Conservation (phyloP, 2,797 vertebrate species). For the Odontamblyopus lacepedii region DNA sequence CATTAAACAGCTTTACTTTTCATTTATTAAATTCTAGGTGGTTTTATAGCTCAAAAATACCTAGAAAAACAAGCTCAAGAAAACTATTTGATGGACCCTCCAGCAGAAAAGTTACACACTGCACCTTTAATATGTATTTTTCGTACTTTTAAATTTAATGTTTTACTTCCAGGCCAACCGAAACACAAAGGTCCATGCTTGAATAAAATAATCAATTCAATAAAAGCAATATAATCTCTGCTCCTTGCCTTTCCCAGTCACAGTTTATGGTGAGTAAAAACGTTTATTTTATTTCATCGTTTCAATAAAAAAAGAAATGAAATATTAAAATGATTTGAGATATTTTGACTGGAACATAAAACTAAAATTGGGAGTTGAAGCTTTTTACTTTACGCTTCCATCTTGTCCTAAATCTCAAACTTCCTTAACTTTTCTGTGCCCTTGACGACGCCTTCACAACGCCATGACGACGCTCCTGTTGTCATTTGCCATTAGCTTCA, state of each 20-base stretch:
- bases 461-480: slow-evolving; percentile 51
- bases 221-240: no score
- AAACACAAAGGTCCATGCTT: no score
- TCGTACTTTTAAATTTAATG: no score
- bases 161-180: no score
- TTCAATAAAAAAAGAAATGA: not conserved
- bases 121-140: no score
- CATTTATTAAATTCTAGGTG: no score
- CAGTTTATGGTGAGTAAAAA: not conserved
- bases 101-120: no score
- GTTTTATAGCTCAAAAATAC: no score
- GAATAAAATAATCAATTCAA: no score
- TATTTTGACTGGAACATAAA: not conserved
- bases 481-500: slow-evolving; percentile 72
- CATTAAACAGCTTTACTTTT: no score
- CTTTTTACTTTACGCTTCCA: not conserved
- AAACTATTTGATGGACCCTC: no score
- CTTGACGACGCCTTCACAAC: slow-evolving; percentile 43
- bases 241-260: not conserved
- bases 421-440: slow-evolving; percentile 44
- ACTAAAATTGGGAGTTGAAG: not conserved
- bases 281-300: not conserved
- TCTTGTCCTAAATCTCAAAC: not conserved
- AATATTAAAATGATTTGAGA: not conserved
- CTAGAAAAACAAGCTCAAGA: no score